Conservation (phyloP, 2,888 invertebrate genomes). For the Anaspis maculata region DNA sequence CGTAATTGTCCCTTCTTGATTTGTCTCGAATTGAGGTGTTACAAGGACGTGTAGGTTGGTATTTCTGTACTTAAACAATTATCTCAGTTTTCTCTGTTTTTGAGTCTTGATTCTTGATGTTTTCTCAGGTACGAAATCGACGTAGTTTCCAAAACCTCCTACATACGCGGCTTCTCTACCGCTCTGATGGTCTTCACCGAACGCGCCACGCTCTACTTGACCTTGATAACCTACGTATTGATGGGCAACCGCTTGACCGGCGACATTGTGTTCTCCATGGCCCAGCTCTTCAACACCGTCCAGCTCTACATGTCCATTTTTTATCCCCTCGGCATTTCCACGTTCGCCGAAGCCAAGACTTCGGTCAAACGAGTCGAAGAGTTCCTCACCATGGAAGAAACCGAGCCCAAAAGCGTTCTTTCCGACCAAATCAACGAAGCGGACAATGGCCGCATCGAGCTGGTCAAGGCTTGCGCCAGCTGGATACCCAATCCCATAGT, state of each 20-base stretch:
- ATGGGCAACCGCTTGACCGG: conserved; percentile 50
- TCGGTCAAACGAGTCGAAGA: conserved; percentile 30
- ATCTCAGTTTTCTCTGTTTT: no score
- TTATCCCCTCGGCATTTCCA: conserved; percentile 26
- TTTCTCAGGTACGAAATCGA: conserved; percentile 68
- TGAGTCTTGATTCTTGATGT: no score
- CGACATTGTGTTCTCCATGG: conserved; percentile 66
- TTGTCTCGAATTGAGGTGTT: no score
- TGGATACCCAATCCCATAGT: conserved; percentile 32
- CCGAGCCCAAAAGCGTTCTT: conserved; percentile 20
- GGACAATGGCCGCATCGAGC: conserved; percentile 19
- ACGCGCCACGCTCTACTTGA: conserved; percentile 73
- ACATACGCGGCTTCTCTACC: conserved; percentile 57
- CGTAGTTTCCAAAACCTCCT: conserved; percentile 55
- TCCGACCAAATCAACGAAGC: conserved; percentile 2
- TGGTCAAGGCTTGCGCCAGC: conserved; percentile 24
- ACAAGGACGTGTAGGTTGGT: no score
- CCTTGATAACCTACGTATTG: conserved; percentile 68
- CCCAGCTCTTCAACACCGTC: conserved; percentile 68
- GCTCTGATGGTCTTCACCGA: conserved; percentile 71
- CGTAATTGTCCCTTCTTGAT: no score
- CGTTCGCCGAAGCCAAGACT: conserved; percentile 29
- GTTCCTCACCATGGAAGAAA: conserved; percentile 24
- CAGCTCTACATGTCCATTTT: conserved; percentile 37
- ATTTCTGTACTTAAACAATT: no score